A percentile compares a stretch with the other conserved stretches of the same genome.
Evolutionary conservation across 2,113 vertebrate genomes (phyloP).

Genomic region (Chascanopsetta lugubris): DNA sequence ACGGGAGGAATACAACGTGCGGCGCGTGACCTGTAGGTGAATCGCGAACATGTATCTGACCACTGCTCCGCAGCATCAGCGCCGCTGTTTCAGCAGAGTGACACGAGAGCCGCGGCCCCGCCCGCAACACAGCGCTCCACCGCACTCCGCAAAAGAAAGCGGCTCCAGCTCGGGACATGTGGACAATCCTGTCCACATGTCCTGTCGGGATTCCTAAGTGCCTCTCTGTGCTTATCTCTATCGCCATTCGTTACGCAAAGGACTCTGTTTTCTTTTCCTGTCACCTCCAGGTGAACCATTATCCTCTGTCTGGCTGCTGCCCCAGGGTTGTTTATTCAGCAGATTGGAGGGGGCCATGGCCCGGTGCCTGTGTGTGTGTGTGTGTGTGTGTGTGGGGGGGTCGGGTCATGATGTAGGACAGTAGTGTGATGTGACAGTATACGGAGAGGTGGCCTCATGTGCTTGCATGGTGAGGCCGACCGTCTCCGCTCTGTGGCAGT

Average conservation of each 20-base stretch:
- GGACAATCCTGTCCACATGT: conserved; percentile 68
- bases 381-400: conserved; percentile 30
- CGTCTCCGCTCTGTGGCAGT: conserved; percentile 31
- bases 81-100: conserved; percentile 9
- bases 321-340: conserved; percentile 71
- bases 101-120: conserved; percentile 1
- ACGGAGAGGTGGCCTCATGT: conserved; percentile 42
- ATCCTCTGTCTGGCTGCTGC: conserved; percentile 68
- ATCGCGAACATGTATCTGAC: conserved; percentile 23
- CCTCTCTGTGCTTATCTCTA: conserved; percentile 67
- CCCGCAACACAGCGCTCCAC: conserved; percentile 8
- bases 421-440: conserved; percentile 60
- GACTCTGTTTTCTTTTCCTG: conserved; percentile 76
- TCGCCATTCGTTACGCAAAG: conserved; percentile 74
- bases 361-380: conserved; percentile 10
- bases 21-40: conserved; percentile 17
- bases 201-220: conserved; percentile 72
- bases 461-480: too few species aligned
- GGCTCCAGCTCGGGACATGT: conserved; percentile 62
- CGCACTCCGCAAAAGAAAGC: conserved; percentile 35
- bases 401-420: conserved; percentile 36
- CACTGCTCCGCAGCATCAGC: conserved; percentile 18
- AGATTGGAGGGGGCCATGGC: conserved; percentile 56
- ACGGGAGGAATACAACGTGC: conserved; percentile 13
- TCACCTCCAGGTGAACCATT: conserved; percentile 80